Percentiles rank a stretch among this genome's conserved stretches.
Conservation (phyloP, 2,888 invertebrate genomes). For the Lydus trimaculatus region DNA sequence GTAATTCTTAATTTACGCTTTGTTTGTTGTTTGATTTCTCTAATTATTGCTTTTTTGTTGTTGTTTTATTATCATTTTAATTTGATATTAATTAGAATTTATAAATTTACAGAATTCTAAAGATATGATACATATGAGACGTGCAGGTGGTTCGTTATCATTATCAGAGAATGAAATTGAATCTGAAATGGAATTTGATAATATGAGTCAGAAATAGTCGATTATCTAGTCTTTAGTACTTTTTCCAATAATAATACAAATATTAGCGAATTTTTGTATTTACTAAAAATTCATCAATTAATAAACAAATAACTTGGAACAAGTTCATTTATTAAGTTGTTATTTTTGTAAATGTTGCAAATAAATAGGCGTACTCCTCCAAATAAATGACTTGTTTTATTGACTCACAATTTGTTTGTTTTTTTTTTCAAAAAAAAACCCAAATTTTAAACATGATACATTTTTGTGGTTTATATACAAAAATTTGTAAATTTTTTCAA, state of each 20-base stretch:
- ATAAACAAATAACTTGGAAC: not conserved
- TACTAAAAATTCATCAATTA: not conserved
- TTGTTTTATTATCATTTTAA: not conserved
- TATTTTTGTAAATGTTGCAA: not conserved
- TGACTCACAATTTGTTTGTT: not conserved
- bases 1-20: constrained; percentile 24
- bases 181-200: constrained; percentile 66
- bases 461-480: not conserved
- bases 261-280: not conserved
- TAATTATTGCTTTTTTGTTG: constrained; percentile 3
- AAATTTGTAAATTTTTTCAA: not conserved
- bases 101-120: constrained; percentile 55
- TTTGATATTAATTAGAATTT: not conserved
- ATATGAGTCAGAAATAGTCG: constrained; percentile 39
- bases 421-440: not conserved
- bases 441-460: not conserved
- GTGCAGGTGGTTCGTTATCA: constrained; percentile 81
- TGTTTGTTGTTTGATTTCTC: constrained; percentile 7
- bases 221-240: too few species aligned
- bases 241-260: too few species aligned
- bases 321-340: too few species aligned
- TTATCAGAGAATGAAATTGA: constrained; percentile 85
- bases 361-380: not conserved
- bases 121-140: constrained; percentile 67
- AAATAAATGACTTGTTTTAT: not conserved